A percentile compares a stretch with the other conserved stretches of the same genome.
Conservation (phyloP, 2,113 vertebrate species). For the Saimiri boliviensis region DNA sequence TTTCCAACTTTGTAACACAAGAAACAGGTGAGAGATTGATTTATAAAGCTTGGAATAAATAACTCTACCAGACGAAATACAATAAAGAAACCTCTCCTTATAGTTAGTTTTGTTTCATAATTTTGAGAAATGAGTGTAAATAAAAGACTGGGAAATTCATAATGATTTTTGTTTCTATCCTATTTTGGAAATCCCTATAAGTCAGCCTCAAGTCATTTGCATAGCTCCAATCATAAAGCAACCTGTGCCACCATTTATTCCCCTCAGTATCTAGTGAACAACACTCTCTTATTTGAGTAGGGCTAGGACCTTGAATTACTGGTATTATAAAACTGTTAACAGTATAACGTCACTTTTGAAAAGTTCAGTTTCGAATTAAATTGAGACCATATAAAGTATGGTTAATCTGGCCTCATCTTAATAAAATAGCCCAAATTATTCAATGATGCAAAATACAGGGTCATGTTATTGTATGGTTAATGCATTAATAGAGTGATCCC, state of each 20-base stretch:
- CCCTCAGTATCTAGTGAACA: too few relatives aligned
- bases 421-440: neutral
- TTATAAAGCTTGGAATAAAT: neutral
- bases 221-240: neutral
- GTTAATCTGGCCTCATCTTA: neutral
- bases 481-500: neutral
- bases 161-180: neutral
- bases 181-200: neutral
- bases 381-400: neutral
- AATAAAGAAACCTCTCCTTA: neutral
- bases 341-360: neutral
- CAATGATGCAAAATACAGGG: neutral
- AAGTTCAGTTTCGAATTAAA: neutral
- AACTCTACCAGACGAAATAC: neutral
- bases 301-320: neutral
- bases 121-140: neutral
- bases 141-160: neutral
- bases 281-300: neutral
- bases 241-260: fast-evolving
- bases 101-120: neutral
- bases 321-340: neutral
- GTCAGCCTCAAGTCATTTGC: neutral
- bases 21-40: neutral
- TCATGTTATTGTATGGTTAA: neutral
- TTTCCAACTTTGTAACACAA: neutral